Evolutionary conservation across 2,888 invertebrate genomes (phyloP), one percentile per base, ranked within the genome.

Genomic region (Busseola fusca): DNA sequence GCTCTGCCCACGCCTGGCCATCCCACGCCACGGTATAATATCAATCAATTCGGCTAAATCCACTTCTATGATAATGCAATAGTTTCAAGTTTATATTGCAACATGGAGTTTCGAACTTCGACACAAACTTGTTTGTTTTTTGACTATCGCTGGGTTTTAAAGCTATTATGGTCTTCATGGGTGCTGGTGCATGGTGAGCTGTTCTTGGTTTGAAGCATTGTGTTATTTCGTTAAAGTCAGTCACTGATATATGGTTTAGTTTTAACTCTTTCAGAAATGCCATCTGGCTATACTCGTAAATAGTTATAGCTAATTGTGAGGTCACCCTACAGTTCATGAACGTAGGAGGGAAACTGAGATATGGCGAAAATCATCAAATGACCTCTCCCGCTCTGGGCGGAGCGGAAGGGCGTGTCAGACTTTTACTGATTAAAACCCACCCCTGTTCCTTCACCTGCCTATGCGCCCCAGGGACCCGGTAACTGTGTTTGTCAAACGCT

Each of bases 21-120:
- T 85, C 93, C 92, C 86, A 88, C 93, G 88, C 91, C 76, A 70
- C 60, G 69, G 78, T 84, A 84, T 90, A 88, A 90, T 90, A 92
- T 92, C 91, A 91, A 93, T 93, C 92, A 93, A 90, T 89, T 89
- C 88, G 87, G 90, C 89, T 87, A 90, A 83, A 89, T 88, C 90
- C 81, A 90, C 91, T 91, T 89, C 87, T 89, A 91, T 89, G 88
- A 89, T 90, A 84, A 90, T 88, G 89, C 80, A 81, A 84, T 80
- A 84, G 80, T 80, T 85, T 79, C 78, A 85, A 81, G 80, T 83
- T 86, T 82, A 72, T 79, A 73, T 80, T 82, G 76, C 76, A 64
- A 78, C 78, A 73, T 76, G n/a, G 30, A 57, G 54, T 62, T 68
- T 67, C 37, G 57, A 56, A 80, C 65, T 70, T 70, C 60, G 16